phyloP scores from a whole-genome alignment of 2,888 invertebrate genomes.

The Caenorhabditis auriculariae region DNA sequence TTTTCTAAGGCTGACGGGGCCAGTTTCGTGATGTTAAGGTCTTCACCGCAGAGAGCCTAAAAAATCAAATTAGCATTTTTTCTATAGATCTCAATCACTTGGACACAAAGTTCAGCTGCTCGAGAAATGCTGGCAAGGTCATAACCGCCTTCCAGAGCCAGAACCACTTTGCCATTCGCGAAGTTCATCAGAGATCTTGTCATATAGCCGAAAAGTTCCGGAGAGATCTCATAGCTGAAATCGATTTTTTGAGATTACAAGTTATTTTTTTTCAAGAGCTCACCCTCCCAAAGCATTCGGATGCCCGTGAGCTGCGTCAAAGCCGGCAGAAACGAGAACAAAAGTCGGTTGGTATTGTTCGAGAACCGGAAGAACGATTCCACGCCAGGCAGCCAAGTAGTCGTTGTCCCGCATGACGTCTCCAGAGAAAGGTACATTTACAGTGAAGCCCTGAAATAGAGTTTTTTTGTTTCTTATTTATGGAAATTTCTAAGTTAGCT shows the following conservation, averaged over 20 bases:
- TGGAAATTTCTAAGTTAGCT: too few species aligned
- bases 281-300: conserved; percentile 84
- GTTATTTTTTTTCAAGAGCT: conserved; percentile 3
- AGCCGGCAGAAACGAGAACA: conserved; percentile 92
- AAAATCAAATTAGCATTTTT: conserved; percentile 71
- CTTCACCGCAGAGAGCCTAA: conserved; percentile 70
- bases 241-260: neutral
- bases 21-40: conserved; percentile 40
- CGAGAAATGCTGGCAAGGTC: conserved; percentile 94
- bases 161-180: conserved; percentile 68
- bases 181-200: conserved; percentile 86
- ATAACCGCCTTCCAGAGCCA: conserved; percentile 72
- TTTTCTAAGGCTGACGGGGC: conserved; percentile 44
- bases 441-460: conserved; percentile 79
- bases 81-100: conserved; percentile 72
- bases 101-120: conserved; percentile 91
- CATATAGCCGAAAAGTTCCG: conserved; percentile 83
- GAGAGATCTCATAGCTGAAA: conserved; percentile 81
- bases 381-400: conserved; percentile 86
- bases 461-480: too few species aligned
- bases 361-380: conserved; percentile 92
- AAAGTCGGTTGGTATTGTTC: conserved; percentile 67
- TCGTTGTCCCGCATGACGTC: conserved; percentile 87
- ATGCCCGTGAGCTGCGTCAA: conserved; percentile 94
- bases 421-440: conserved; percentile 94